phyloP scores from a whole-genome alignment of 2,113 vertebrate species.

The Piprites chloris region DNA sequence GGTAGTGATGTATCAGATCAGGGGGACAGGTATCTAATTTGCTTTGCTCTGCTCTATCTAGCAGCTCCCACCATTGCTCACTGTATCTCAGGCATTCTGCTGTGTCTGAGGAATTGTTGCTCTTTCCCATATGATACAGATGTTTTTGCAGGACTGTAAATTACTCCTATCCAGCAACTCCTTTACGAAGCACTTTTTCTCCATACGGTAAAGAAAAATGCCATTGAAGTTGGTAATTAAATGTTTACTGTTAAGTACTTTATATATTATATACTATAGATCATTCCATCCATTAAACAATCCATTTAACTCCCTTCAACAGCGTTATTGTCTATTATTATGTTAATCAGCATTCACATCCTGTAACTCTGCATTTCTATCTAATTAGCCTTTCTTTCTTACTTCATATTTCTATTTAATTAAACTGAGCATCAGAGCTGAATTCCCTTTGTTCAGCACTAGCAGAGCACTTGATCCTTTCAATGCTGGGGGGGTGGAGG shows the following conservation, averaged over 20 bases:
- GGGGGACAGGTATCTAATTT: background rate
- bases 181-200: conserved; percentile 33
- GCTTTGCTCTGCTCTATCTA: background rate
- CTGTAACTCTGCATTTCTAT: conserved; percentile 50
- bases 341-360: conserved; percentile 64
- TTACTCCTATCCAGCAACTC: conserved; percentile 28
- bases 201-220: conserved; percentile 35
- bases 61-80: background rate
- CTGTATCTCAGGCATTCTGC: background rate
- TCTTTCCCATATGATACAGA: background rate
- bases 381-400: conserved; percentile 58
- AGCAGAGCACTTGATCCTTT: background rate
- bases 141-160: conserved; percentile 32
- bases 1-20: background rate
- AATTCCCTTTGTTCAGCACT: conserved; percentile 34
- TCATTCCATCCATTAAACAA: conserved; percentile 63
- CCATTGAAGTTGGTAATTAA: conserved; percentile 60
- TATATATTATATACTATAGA: conserved; percentile 43
- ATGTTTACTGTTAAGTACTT: conserved; percentile 69
- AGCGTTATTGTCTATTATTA: conserved; percentile 65
- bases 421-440: conserved; percentile 29
- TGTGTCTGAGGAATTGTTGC: background rate
- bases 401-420: conserved; percentile 68
- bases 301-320: conserved; percentile 52
- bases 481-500: background rate